phyloP scores from a whole-genome alignment of 1,140 invertebrate genomes.

The Tyrophagus putrescentiae region DNA sequence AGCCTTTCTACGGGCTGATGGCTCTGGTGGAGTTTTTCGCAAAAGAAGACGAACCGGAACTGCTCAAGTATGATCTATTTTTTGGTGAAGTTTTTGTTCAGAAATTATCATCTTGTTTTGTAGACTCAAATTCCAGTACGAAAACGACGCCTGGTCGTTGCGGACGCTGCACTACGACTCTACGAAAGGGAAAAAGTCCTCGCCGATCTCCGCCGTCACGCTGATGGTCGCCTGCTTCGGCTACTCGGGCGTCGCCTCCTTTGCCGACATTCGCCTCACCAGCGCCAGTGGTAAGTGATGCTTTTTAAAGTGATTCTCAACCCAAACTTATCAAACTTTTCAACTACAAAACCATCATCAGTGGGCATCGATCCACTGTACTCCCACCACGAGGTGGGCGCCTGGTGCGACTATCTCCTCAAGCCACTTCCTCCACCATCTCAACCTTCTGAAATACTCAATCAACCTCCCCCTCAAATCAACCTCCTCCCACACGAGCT shows the following conservation, averaged over 20 bases:
- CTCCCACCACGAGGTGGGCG: background rate
- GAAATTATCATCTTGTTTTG: background rate
- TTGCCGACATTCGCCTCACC: constrained; percentile 25
- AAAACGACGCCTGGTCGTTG: constrained; percentile 24
- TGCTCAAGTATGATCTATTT: constrained; percentile 13
- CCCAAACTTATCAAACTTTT: background rate
- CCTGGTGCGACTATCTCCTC: constrained; percentile 11
- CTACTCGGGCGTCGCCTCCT: constrained; percentile 26
- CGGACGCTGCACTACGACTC: constrained; percentile 14
- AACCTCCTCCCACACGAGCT: too few species aligned
- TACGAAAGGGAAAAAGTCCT: constrained; percentile 1
- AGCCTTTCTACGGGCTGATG: constrained; percentile 20
- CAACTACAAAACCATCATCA: background rate
- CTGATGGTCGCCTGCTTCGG: constrained; percentile 29
- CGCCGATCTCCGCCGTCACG: constrained; percentile 23
- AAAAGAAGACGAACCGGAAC: too few species aligned
- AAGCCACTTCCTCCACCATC: background rate
- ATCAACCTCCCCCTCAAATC: too few species aligned
- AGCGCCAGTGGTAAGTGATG: constrained; percentile 7
- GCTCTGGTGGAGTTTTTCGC: constrained; percentile 13
- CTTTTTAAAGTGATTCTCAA: background rate
- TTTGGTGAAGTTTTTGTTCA: background rate
- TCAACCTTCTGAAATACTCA: background rate
- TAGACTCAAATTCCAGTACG: constrained; percentile 26
- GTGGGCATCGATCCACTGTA: constrained; percentile 6